These are phyloP conservation scores for Chrysopilus asiliformis DNA, from an alignment of 2,888 invertebrate genomes.

Conservation along the genomic window DNA sequence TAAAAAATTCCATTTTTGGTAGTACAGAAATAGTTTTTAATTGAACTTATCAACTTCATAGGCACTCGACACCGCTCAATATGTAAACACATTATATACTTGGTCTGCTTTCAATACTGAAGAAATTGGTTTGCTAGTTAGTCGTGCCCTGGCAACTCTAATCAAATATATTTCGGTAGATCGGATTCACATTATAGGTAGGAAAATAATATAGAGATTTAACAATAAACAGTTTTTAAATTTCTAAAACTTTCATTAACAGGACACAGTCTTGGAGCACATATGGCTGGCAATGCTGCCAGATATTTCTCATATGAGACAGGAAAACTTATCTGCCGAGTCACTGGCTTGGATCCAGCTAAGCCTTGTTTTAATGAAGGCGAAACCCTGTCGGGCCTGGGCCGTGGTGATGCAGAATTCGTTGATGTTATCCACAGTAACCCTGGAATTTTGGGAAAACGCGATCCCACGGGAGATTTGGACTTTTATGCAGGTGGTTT, in stretches of 20 bases:
- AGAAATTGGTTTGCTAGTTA: constrained; percentile 27
- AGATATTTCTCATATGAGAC: constrained; percentile 24
- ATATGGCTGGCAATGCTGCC: constrained; percentile 29
- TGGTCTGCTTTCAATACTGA: constrained; percentile 35
- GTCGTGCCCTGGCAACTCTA: constrained; percentile 23
- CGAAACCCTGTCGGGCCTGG: constrained; percentile 22
- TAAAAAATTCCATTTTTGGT: too few relatives aligned
- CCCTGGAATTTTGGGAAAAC: constrained; percentile 26
- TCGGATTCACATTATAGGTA: constrained; percentile 30
- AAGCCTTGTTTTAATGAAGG: constrained; percentile 30
- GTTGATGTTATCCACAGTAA: constrained; percentile 31
- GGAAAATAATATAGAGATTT: background rate
- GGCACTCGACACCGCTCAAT: constrained; percentile 29
- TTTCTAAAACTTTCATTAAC: background rate
- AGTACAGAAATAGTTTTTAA: too few relatives aligned
- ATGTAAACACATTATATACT: constrained; percentile 29
- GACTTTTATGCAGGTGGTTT: constrained; percentile 31
- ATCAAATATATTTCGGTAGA: constrained; percentile 22
- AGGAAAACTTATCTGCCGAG: constrained; percentile 23
- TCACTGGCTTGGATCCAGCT: constrained; percentile 33
- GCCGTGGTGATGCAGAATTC: constrained; percentile 26
- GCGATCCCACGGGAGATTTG: constrained; percentile 26
- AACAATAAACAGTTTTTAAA: too few relatives aligned
- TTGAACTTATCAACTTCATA: constrained; percentile 12
- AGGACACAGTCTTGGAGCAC: constrained; percentile 34